A percentile compares a stretch with the other conserved stretches of the same genome.
Evolutionary conservation across 2,797 vertebrate genomes (phyloP).

Genomic region (Emys orbicularis): DNA sequence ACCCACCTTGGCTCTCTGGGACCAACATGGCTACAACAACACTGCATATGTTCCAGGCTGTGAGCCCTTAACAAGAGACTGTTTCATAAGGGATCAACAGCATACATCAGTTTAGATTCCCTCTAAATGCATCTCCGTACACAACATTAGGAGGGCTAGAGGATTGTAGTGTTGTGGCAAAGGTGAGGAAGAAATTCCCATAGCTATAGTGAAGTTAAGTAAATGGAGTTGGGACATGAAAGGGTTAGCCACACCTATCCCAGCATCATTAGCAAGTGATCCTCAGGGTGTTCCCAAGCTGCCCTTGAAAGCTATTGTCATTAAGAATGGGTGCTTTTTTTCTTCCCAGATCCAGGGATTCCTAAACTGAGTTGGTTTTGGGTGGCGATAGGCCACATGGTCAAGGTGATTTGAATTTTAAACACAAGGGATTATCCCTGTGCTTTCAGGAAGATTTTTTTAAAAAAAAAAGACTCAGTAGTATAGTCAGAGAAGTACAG

Average conservation of each 20-base stretch:
- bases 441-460: not conserved
- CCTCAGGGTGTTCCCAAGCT: not conserved
- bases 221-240: not conserved
- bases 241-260: not conserved
- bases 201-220: not conserved
- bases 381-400: not conserved
- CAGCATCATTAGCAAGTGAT: not conserved
- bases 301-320: not conserved
- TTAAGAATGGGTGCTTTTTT: not conserved
- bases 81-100: not conserved
- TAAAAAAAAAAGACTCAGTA: not conserved
- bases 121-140: not conserved
- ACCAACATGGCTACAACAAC: no score
- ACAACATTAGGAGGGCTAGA: not conserved
- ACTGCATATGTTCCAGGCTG: not conserved
- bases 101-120: not conserved
- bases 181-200: not conserved
- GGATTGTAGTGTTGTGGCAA: not conserved
- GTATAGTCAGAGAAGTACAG: not conserved
- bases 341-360: not conserved
- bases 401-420: not conserved
- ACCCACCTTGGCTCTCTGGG: no score
- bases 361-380: not conserved
- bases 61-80: accelerated
- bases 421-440: not conserved